Base-by-base conservation (phyloP, 2,888 invertebrate species). In the Philereme transversata region DNA sequence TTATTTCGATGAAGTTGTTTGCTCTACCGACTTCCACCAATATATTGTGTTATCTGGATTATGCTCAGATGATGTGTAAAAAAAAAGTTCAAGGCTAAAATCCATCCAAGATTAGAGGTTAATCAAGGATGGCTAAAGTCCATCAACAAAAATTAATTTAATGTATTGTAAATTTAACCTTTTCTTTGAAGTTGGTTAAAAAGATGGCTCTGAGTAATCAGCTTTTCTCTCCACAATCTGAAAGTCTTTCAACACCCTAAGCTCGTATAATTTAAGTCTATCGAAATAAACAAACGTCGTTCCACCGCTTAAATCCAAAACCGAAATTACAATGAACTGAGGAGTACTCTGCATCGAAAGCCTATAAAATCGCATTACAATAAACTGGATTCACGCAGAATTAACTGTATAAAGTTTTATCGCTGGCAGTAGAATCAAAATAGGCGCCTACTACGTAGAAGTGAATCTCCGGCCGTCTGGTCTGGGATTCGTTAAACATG, bases 311-410 rank as follows among this genome's bases (percentile, higher is more conserved):
- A 36, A 52, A 48, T 10, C 34, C 22, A 49, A 49, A 11, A 11
- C 55, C 22, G 11, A 46, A 54, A 47, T 46, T 10, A 46, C 5
- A 54, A 46, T 48, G 11, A 40, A 53, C 41, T 53, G 50, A 40
- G 47, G 47, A 54, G 43, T 48, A 56, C 47, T 60, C 41, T 56
- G 36, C 50, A 38, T 9, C 34, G 38, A 60, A 54, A 60, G 64
- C 60, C 57, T 60, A 57, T 57, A 60, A 60, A 57, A 55, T 60
- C 40, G 48, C 51, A 57, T 64, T 57, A 57, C 60, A 64, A 60
- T 60, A 54, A 60, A 64, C 54, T 64, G 60, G 71, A 76, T 75
- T 77, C 71, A 73, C 73, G 68, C 75, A 43, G 55, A 69, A 67
- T 74, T 62, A 57, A 57, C 62, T 43, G 53, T 54, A 34, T 38